Percentiles rank a stretch among this genome's conserved stretches.
phyloP scores from a whole-genome alignment of 2,888 invertebrate species.

The Sphaerolaimus hirsutus region DNA sequence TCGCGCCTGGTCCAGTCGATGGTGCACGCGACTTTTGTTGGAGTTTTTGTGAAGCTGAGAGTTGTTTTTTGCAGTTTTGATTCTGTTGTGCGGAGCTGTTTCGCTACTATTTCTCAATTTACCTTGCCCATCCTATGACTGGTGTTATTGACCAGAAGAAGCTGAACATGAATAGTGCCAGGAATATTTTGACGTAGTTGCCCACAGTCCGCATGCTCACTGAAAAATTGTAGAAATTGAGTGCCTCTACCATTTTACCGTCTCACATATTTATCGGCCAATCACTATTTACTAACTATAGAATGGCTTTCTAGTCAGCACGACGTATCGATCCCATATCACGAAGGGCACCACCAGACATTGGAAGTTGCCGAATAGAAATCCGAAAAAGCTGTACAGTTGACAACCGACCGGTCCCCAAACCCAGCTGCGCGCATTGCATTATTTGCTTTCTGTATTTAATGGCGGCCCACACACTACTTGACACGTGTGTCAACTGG shows the following conservation, averaged over 20 bases:
- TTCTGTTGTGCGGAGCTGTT: too few species aligned
- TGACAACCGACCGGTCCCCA: constrained; percentile 20
- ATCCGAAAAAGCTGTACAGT: constrained; percentile 20
- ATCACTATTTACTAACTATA: neutral
- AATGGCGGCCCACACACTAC: too few species aligned
- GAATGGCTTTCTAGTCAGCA: too few species aligned
- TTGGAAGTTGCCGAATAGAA: constrained; percentile 20
- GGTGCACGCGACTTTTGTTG: constrained; percentile 18
- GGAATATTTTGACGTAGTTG: constrained; percentile 2
- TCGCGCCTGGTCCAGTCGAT: constrained; percentile 20
- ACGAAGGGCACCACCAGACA: constrained; percentile 14
- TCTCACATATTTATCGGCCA: neutral
- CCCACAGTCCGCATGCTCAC: neutral
- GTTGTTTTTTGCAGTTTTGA: neutral
- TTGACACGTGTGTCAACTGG: too few species aligned
- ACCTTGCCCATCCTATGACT: constrained; percentile 12
- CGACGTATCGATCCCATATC: constrained; percentile 16
- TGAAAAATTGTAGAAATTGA: constrained; percentile 2
- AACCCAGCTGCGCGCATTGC: constrained; percentile 24
- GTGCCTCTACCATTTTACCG: neutral
- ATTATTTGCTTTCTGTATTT: too few species aligned
- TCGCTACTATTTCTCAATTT: neutral
- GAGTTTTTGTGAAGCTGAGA: constrained; percentile 14
- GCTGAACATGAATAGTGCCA: constrained; percentile 7
- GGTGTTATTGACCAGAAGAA: constrained; percentile 12